Conservation (phyloP, 2,113 vertebrate genomes). For the Macrotus californicus region DNA sequence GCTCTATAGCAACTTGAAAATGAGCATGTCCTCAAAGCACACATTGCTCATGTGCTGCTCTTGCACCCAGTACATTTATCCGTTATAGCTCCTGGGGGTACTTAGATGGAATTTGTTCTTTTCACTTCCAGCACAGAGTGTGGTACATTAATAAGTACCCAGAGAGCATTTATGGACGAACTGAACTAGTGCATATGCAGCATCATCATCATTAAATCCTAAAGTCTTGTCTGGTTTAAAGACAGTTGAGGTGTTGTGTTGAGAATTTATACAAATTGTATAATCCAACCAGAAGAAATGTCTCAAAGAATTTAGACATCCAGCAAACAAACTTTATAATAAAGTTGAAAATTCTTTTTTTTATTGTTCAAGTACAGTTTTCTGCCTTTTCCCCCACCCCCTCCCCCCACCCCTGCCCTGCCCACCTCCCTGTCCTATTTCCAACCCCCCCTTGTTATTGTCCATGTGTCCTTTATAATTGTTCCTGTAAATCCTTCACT, state of each 20-base stretch:
- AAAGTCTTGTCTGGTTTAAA: background rate
- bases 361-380: no score
- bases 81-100: background rate
- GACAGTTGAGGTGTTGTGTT: background rate
- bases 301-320: background rate
- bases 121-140: background rate
- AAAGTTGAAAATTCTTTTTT: background rate
- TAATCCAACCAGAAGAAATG: background rate
- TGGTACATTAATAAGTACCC: background rate
- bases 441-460: no score
- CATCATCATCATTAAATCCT: background rate
- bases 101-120: background rate
- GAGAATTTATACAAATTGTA: background rate
- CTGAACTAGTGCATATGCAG: background rate
- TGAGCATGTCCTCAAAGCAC: background rate
- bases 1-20: background rate
- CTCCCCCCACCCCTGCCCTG: no score
- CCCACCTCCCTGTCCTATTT: no score
- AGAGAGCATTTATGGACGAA: background rate
- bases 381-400: no score
- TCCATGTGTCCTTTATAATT: no score
- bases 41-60: fast-evolving
- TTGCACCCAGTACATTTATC: background rate
- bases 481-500: no score
- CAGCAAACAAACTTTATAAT: background rate